Evolutionary conservation across 2,113 vertebrate species (phyloP).

Genomic region (Spea multiplicata): DNA sequence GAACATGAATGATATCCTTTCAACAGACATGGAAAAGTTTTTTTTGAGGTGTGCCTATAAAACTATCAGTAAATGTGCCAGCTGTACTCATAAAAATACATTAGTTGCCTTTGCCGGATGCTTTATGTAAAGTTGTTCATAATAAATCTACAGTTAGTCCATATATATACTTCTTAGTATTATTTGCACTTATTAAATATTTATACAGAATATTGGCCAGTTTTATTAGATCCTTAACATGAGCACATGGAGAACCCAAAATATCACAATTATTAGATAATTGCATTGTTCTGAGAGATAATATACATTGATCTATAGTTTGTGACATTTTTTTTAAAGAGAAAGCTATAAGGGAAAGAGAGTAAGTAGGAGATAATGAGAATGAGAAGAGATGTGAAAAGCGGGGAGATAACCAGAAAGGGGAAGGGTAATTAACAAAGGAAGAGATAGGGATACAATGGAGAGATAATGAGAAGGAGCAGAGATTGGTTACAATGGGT

Average conservation of each 20-base stretch:
- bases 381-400: too few species aligned
- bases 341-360: too few species aligned
- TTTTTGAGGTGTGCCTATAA: conserved; percentile 74
- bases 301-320: too few species aligned
- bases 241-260: neutral
- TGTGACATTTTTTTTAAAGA: too few species aligned
- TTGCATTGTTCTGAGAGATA: too few species aligned
- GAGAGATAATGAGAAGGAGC: too few species aligned
- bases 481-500: too few species aligned
- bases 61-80: conserved; percentile 74
- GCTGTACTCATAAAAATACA: conserved; percentile 77
- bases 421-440: too few species aligned
- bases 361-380: too few species aligned
- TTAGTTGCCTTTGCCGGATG: conserved; percentile 62
- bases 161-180: conserved; percentile 72
- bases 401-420: too few species aligned
- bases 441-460: too few species aligned
- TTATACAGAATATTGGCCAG: conserved; percentile 66
- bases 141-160: conserved; percentile 74
- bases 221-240: conserved; percentile 33
- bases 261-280: neutral
- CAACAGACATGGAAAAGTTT: conserved; percentile 65
- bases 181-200: conserved; percentile 72
- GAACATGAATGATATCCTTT: conserved; percentile 74
- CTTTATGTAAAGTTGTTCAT: conserved; percentile 66